phyloP scores from a whole-genome alignment of 2,797 vertebrate species.

The Ara ararauna region DNA sequence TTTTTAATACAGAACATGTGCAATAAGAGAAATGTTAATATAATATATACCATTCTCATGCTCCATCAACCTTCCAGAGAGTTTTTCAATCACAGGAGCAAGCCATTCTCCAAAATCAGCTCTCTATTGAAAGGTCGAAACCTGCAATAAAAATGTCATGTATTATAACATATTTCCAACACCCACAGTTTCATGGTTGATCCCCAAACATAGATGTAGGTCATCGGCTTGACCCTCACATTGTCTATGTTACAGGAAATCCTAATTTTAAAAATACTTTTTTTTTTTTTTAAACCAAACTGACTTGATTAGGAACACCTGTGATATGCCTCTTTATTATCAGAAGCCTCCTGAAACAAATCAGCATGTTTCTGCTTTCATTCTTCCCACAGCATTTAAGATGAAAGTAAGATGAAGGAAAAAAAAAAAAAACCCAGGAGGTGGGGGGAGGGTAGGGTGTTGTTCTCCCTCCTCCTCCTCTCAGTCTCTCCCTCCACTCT shows the following conservation, averaged over 20 bases:
- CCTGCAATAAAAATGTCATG: slow-evolving; percentile 83
- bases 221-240: slow-evolving; percentile 70
- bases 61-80: slow-evolving; percentile 70
- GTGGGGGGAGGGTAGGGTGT: too few relatives aligned
- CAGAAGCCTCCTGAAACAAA: slow-evolving; percentile 76
- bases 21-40: slow-evolving; percentile 65
- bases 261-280: slow-evolving; percentile 69
- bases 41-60: slow-evolving; percentile 76
- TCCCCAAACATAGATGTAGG: slow-evolving; percentile 74
- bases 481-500: background rate
- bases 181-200: slow-evolving; percentile 74
- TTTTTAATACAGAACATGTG: slow-evolving; percentile 43
- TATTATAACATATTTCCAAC: slow-evolving; percentile 81
- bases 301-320: slow-evolving; percentile 79
- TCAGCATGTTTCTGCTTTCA: slow-evolving; percentile 77
- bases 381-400: slow-evolving; percentile 66
- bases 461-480: background rate
- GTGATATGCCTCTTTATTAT: slow-evolving; percentile 75
- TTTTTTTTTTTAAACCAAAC: slow-evolving; percentile 25
- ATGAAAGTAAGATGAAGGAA: background rate
- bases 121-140: slow-evolving; percentile 80
- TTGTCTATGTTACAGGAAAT: slow-evolving; percentile 72
- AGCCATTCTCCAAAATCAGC: slow-evolving; percentile 74
- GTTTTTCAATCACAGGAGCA: slow-evolving; percentile 76
- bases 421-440: background rate